These are phyloP conservation scores for Gasteruption jaculator DNA, from an alignment of 2,888 invertebrate genomes.

Conservation along the genomic window DNA sequence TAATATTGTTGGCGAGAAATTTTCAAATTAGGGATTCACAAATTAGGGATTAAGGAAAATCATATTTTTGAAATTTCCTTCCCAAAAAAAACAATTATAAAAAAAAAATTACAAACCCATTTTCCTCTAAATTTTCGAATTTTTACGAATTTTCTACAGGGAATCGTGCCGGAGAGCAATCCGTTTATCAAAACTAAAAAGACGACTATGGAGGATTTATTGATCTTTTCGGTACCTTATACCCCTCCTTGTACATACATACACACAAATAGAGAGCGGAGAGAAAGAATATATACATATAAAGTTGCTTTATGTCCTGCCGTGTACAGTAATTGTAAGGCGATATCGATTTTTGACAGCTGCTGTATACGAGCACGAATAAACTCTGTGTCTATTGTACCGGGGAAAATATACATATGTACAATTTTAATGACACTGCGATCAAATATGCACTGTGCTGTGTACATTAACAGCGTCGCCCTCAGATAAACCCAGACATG, in stretches of 20 bases:
- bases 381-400: no score
- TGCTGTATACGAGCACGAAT: no score
- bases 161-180: not conserved
- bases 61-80: no score
- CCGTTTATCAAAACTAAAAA: not conserved
- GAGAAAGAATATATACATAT: constrained; percentile 3
- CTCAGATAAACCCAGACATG: no score
- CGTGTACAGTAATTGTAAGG: constrained; percentile 25
- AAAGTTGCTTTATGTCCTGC: constrained; percentile 13
- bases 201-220: constrained; percentile 1
- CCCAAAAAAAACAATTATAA: no score
- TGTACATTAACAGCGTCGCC: no score
- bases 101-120: constrained; percentile 1
- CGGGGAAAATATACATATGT: no score
- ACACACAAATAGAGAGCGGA: constrained; percentile 1
- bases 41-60: no score
- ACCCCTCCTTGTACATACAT: constrained; percentile 1
- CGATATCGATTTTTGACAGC: constrained; percentile 51
- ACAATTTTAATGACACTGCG: no score
- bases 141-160: constrained; percentile 5
- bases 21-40: no score
- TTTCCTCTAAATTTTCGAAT: not conserved
- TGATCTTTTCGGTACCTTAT: constrained; percentile 5
- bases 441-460: no score
- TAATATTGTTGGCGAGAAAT: no score